Conservation (phyloP, 2,888 invertebrate species). For the Elegia similella region DNA sequence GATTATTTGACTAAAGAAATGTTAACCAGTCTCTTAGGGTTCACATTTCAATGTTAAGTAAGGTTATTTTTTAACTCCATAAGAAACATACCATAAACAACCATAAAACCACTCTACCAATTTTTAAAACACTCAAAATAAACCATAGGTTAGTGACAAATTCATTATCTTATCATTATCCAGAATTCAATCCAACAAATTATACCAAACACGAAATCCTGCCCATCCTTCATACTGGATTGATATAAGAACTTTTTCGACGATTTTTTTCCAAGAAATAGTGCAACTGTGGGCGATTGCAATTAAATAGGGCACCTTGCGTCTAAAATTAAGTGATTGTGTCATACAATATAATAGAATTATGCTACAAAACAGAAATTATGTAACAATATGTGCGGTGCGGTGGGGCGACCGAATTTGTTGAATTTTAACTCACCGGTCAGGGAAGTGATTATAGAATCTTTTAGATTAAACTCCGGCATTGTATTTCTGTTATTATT, state of each 20-base stretch:
- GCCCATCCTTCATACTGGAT: constrained; percentile 38
- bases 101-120: background rate
- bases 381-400: constrained; percentile 55
- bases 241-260: background rate
- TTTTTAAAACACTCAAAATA: background rate
- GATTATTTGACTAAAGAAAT: background rate
- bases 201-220: constrained; percentile 51
- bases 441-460: constrained; percentile 63
- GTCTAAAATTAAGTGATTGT: constrained; percentile 74
- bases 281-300: constrained; percentile 42
- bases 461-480: constrained; percentile 65
- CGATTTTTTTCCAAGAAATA: constrained; percentile 32
- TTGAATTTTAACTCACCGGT: constrained; percentile 49
- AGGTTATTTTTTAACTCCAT: background rate
- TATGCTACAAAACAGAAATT: constrained; percentile 59
- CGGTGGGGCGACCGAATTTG: background rate
- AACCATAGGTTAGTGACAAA: background rate
- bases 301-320: constrained; percentile 51
- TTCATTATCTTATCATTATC: background rate
- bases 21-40: background rate
- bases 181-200: constrained; percentile 20
- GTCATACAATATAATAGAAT: constrained; percentile 59
- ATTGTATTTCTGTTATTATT: constrained; percentile 35
- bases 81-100: no score
- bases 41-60: background rate